These are phyloP conservation scores for Menura novaehollandiae DNA, from an alignment of 2,113 vertebrate species.

Conservation along the genomic window DNA sequence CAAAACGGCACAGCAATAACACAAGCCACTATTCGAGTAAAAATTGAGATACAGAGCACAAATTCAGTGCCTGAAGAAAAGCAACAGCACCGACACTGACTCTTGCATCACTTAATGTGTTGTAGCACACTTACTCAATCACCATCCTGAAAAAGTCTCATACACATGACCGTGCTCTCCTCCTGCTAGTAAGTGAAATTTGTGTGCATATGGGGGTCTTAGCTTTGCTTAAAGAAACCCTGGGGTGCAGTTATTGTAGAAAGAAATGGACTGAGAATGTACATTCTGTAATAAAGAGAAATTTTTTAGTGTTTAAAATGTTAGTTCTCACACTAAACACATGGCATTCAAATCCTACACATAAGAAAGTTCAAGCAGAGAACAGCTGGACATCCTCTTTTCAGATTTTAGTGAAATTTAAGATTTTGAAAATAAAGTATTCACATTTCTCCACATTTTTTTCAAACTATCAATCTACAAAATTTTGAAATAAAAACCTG, in stretches of 20 bases:
- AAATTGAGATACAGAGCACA: constrained; percentile 29
- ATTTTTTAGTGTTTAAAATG: not conserved
- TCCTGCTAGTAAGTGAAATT: not conserved
- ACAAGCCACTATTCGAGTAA: not conserved
- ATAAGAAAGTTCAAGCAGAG: not conserved
- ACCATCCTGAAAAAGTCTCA: not conserved
- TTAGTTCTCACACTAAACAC: not conserved
- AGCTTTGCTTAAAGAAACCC: not conserved
- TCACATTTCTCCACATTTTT: not conserved
- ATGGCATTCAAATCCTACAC: not conserved
- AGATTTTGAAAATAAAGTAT: constrained; percentile 37
- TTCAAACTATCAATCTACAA: not conserved
- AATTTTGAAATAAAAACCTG: not conserved
- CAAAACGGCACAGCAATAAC: not conserved
- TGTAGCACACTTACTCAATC: not conserved
- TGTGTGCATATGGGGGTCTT: not conserved
- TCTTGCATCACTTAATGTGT: constrained; percentile 7
- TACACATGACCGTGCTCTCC: not conserved
- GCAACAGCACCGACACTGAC: not conserved
- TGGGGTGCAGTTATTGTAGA: not conserved
- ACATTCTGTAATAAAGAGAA: not conserved
- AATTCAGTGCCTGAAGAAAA: not conserved
- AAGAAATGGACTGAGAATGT: constrained; percentile 24
- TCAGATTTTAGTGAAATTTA: constrained; percentile 21
- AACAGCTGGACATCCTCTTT: not conserved